phyloP scores from a whole-genome alignment of 2,888 invertebrate species.

The Tipula unca region DNA sequence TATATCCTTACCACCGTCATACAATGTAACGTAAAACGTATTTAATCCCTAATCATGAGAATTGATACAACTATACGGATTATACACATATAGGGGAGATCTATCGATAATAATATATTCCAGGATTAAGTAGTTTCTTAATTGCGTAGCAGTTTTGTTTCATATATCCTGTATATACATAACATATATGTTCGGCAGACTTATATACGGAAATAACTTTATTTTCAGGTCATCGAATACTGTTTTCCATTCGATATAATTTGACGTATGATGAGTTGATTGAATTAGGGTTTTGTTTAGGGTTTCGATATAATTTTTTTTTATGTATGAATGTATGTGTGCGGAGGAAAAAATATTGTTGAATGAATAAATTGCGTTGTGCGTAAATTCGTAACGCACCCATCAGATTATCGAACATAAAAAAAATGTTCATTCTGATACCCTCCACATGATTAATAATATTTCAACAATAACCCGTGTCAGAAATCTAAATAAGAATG shows the following conservation, averaged over 20 bases:
- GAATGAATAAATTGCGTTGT: background rate
- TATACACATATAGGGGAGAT: background rate
- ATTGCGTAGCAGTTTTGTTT: background rate
- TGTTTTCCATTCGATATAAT: background rate
- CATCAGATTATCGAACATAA: background rate
- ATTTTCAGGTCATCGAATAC: background rate
- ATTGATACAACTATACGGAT: background rate
- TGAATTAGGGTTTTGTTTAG: background rate
- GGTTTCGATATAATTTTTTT: background rate
- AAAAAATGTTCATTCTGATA: background rate
- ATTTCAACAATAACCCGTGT: background rate
- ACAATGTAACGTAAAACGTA: background rate
- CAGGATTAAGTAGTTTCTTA: background rate
- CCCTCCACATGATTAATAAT: background rate
- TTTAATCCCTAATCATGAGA: too few relatives aligned
- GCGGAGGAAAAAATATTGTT: background rate
- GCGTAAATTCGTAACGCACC: background rate
- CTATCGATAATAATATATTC: background rate
- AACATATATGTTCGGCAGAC: background rate
- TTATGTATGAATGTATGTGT: too few relatives aligned
- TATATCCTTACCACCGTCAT: background rate
- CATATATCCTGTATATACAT: background rate
- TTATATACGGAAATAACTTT: background rate
- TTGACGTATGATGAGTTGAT: background rate
- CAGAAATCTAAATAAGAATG: background rate